Base-by-base conservation (phyloP, 1,140 invertebrate species). In the Meteorus sp. region DNA sequence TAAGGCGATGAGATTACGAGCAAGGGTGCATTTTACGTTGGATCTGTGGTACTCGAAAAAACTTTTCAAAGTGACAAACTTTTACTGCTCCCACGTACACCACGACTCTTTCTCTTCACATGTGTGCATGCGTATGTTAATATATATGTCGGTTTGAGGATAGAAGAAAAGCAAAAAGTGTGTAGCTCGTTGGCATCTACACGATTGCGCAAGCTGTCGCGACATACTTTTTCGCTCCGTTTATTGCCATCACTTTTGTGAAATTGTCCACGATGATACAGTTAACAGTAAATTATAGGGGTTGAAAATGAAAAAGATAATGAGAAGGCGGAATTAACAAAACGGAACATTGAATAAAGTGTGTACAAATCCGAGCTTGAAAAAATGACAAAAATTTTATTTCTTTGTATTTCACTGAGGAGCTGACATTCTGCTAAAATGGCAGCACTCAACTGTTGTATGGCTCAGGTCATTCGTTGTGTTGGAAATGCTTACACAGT, bases 61-160 rank as follows among this genome's bases (percentile, higher is more conserved):
- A 50, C 33, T 59, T 56, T 35, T 17, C 31, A 35, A 59, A 50
- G 48, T 59, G 56, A 59, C 35, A 45, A 59, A 52, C 48, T 59
- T 59, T 59, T 43, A 44, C 29, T 23, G 22, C n/a, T 11, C 29
- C 27, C 39, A 29, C 54, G 29, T 37, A 37, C 33, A 23, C 44
- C n/a, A n/a, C n/a, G n/a, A n/a, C n/a, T n/a, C n/a, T n/a, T n/a
- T n/a, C n/a, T n/a, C n/a, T n/a, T n/a, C n/a, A n/a, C n/a, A n/a
- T n/a, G n/a, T n/a, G n/a, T n/a, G n/a, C n/a, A n/a, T n/a, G n/a
- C n/a, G n/a, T n/a, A n/a, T n/a, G n/a, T n/a, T n/a, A n/a, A n/a
- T n/a, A n/a, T n/a, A n/a, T n/a, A n/a, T n/a, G n/a, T n/a, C n/a
- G n/a, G 43, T 48, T 56, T 56, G 17, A 31, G 27, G 15, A 37